A percentile compares a stretch with the other conserved stretches of the same genome.
These are phyloP conservation scores for Muricea muricata DNA, from an alignment of 92 coral and sea anemone genomes.

Conservation along the genomic window DNA sequence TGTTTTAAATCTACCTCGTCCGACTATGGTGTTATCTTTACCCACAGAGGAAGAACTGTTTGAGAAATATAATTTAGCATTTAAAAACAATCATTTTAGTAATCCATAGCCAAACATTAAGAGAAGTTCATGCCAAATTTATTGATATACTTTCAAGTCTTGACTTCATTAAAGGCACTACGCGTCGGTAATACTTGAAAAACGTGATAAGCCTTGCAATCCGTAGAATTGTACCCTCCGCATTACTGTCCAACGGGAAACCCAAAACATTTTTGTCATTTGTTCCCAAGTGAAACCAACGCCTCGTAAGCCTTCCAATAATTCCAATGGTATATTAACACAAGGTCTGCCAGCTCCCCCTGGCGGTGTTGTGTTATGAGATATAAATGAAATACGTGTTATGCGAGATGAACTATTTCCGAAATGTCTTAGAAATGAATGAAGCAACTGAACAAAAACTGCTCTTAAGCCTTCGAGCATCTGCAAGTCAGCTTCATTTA, in stretches of 20 bases:
- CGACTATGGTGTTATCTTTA: slow-evolving; percentile 19
- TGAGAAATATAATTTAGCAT: slow-evolving; percentile 48
- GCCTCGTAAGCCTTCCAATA: slow-evolving; percentile 58
- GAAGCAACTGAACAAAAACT: neutral
- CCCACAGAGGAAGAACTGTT: slow-evolving; percentile 63
- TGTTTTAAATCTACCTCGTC: slow-evolving; percentile 53
- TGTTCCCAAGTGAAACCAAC: slow-evolving; percentile 60
- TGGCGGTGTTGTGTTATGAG: neutral
- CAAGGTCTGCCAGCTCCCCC: slow-evolving; percentile 58
- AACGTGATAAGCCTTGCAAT: slow-evolving; percentile 50
- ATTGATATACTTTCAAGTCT: neutral
- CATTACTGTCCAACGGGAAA: slow-evolving; percentile 63
- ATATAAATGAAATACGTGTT: neutral
- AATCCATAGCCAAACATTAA: neutral
- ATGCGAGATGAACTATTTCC: neutral
- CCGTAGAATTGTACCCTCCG: slow-evolving; percentile 60
- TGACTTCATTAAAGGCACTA: neutral
- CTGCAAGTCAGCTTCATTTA: neutral
- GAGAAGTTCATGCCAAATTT: neutral
- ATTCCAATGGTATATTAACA: slow-evolving; percentile 43
- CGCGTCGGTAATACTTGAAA: slow-evolving; percentile 66
- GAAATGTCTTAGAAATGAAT: neutral
- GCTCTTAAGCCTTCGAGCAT: neutral
- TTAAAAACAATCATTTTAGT: slow-evolving; percentile 64
- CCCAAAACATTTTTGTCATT: slow-evolving; percentile 55